Conservation (phyloP, 92 coral and sea anemone species). For the Bergia sp. region DNA sequence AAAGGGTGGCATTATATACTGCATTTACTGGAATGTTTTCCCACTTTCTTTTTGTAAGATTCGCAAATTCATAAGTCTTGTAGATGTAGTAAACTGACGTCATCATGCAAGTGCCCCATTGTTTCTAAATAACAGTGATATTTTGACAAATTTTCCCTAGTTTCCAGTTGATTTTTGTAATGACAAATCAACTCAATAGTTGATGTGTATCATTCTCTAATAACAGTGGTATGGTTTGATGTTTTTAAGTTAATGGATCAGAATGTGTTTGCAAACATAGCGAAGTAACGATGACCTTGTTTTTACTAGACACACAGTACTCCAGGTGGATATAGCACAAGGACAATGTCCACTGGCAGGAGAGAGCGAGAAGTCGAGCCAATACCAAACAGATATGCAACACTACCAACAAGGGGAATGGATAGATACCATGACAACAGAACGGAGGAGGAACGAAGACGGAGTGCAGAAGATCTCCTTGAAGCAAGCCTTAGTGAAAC, state of each 20-base stretch:
- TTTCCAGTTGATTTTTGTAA: not conserved
- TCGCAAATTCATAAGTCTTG: too few species aligned
- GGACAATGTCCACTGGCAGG: conserved; percentile 38
- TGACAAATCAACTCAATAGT: not conserved
- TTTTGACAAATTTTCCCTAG: not conserved
- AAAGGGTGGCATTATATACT: too few species aligned
- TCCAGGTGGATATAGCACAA: conserved; percentile 14
- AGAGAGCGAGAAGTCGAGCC: not conserved
- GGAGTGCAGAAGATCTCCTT: conserved; percentile 77
- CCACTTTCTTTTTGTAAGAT: too few species aligned
- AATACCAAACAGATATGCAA: conserved; percentile 56
- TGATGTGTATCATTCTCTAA: not conserved
- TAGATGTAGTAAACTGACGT: too few species aligned
- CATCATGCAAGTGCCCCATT: too few species aligned
- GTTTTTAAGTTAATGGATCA: not conserved
- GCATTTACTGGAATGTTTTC: too few species aligned
- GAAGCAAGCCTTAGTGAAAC: conserved; percentile 53
- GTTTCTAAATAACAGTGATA: not conserved
- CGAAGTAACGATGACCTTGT: not conserved
- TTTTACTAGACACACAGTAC: conserved; percentile 29
- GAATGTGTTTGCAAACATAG: not conserved
- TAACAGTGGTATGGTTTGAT: not conserved
- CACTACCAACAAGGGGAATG: conserved; percentile 75
- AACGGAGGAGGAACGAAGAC: conserved; percentile 80
- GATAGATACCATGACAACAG: conserved; percentile 40